Evolutionary conservation across 2,888 invertebrate species (phyloP), one percentile per base, ranked within the genome.

Genomic region (Harmothoe impar): DNA sequence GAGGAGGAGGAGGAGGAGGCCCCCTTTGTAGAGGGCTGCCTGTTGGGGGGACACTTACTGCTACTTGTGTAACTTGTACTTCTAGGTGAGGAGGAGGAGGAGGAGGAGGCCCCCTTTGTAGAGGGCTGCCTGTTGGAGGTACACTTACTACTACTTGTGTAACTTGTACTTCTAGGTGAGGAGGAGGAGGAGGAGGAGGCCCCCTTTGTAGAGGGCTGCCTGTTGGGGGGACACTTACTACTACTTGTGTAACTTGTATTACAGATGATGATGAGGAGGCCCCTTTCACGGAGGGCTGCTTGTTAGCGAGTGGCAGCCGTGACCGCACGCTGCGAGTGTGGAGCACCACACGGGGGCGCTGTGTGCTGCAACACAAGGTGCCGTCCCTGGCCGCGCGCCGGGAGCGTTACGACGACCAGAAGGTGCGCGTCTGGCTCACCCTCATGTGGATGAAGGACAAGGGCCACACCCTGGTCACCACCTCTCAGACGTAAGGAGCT

Each of bases 301-400:
- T 98, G 35, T 96, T 98, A 92, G 98, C 97, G 56, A 97, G 97
- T 85, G 97, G 97, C 68, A 97, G 97, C 88, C 97, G 96, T 96
- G 97, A 97, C 94, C 97, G 97, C 94, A 96, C 96, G 93, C 94
- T 95, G 90, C 93, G 94, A 89, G 92, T 95, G 10, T 96, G 95
- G 95, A 94, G 94, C 90, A 92, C 93, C 5, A 91, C 90, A 20
- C 93, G 92, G 33, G 94, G 95, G 25, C 56, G 72, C 15, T 89
- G 89, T 25, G 35, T 89, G n/a, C 68, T 86, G n/a, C 29, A 52
- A 7, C 56, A 31, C 5, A 86, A 93, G 77, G 77, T 77, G 90
- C 92, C 72, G 25, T 77, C 77, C 0, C 5, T 77, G 31, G 77
- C 77, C 3, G 29, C 92, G 68, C 89, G 93, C 12, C 89, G 91